Evolutionary conservation across 2,888 invertebrate genomes (phyloP).

Genomic region (Xylota sylvarum): DNA sequence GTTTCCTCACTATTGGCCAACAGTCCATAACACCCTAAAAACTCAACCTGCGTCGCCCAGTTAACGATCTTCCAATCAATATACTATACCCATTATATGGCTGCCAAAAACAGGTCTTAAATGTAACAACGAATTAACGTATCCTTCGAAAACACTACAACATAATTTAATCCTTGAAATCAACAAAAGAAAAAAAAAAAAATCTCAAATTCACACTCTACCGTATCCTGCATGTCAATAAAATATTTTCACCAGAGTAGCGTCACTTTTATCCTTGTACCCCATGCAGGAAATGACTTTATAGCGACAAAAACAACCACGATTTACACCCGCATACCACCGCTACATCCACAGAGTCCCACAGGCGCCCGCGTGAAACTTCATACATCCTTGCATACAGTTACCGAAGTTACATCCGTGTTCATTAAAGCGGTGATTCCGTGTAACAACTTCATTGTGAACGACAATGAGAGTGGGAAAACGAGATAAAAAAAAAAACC

Average conservation of each 20-base stretch:
- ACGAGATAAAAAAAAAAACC: conserved; percentile 50
- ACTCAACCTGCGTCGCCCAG: too few species aligned
- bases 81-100: not conserved
- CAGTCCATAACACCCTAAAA: too few species aligned
- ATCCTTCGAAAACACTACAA: conserved; percentile 37
- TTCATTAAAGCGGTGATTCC: conserved; percentile 76
- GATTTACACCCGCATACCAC: conserved; percentile 48
- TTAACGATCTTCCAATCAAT: not conserved
- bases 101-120: not conserved
- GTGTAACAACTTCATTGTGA: conserved; percentile 74
- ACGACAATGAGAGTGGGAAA: conserved; percentile 58
- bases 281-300: conserved; percentile 63
- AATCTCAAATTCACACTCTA: conserved; percentile 35
- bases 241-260: conserved; percentile 60
- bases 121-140: conserved; percentile 19
- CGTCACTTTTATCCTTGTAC: conserved; percentile 55
- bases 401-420: conserved; percentile 72
- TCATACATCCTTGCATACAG: conserved; percentile 69
- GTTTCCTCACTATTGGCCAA: too few species aligned
- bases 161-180: conserved; percentile 26
- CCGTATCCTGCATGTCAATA: conserved; percentile 57
- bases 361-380: conserved; percentile 54
- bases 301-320: conserved; percentile 66
- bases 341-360: conserved; percentile 13
- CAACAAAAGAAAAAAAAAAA: not conserved